These are phyloP conservation scores for Ptychodera flava DNA, from an alignment of 35 echinoderm and acorn worm genomes.

Conservation along the genomic window DNA sequence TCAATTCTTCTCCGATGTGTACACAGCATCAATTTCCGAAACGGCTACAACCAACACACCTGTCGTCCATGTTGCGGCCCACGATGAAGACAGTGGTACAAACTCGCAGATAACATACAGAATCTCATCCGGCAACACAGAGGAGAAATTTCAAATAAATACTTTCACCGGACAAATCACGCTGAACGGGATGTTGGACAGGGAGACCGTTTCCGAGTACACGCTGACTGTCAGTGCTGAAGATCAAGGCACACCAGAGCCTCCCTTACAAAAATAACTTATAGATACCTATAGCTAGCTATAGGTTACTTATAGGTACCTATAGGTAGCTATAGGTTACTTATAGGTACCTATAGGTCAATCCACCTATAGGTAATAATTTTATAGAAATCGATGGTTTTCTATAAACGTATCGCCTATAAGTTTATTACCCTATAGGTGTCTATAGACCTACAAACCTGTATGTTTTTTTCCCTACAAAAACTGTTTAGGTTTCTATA, in stretches of 20 bases:
- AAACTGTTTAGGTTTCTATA: too few species aligned
- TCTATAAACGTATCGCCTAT: too few species aligned
- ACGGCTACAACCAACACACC: slow-evolving; percentile 47
- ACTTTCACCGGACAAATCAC: slow-evolving; percentile 66
- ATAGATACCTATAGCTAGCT: too few species aligned
- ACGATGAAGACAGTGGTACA: slow-evolving; percentile 63
- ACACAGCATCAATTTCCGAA: slow-evolving; percentile 79
- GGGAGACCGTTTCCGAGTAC: slow-evolving; percentile 50
- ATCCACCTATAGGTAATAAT: too few species aligned
- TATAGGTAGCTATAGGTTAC: too few species aligned
- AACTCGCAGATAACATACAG: slow-evolving; percentile 87
- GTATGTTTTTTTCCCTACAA: too few species aligned
- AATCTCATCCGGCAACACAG: slow-evolving; percentile 65
- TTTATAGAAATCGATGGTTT: too few species aligned
- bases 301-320: too few species aligned
- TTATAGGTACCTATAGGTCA: too few species aligned
- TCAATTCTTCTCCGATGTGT: slow-evolving; percentile 36
- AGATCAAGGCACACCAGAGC: slow-evolving; percentile 53
- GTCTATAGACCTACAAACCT: too few species aligned
- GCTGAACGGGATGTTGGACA: slow-evolving; percentile 46
- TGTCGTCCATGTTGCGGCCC: slow-evolving; percentile 52
- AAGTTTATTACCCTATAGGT: too few species aligned
- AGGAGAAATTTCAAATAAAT: slow-evolving; percentile 60
- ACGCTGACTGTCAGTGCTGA: slow-evolving; percentile 55
- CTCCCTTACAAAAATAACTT: too few species aligned